Base-by-base conservation (phyloP, 1,140 invertebrate species). In the Cotesia chilonis region DNA sequence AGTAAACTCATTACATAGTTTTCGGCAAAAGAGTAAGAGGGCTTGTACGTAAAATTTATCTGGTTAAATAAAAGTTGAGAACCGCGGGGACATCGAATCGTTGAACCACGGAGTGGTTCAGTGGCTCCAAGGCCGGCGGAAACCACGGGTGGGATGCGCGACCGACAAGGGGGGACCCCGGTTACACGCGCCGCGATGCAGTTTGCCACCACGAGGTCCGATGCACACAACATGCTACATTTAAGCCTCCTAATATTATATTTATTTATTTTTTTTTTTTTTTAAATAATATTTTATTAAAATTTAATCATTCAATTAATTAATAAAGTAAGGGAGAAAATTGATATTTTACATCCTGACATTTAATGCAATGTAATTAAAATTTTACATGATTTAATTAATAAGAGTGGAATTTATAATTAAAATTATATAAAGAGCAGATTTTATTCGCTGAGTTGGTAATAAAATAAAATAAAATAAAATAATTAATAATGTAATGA, bases 101-200 rank as follows among this genome's bases (percentile, higher is more conserved):
- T 87, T 87, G 86, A 87, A 87, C 86, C 84, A 84, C 86, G 81
- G 83, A 87, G 85, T 87, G 85, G 86, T 87, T 87, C 86, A 87
- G 86, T 87, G 86, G 86, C 86, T 87, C 85, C 86, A 87, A 87
- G 86, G 86, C 85, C 86, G 86, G 83, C 84, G 84, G 85, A 86
- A 87, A 87, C 82, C 82, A 86, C 80, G 80, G 81, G 80, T 83
- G 79, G 76, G 80, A 81, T 81, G 81, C 74, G 81, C 78, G 76
- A 76, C 78, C 79, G 78, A 80, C 75, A 74, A 74, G 52, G 68
- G 55, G 52, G 68, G 68, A 28, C 64, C 70, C 70, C 63, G 57
- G 54, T 72, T 66, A 17, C 64, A 57, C 64, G 64, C 51, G 63
- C 54, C 64, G 63, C 41, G 70, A 72, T 72, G 70, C 70, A 72